Conservation (phyloP, 2,888 invertebrate species). For the Zhengitettix transpicula region DNA sequence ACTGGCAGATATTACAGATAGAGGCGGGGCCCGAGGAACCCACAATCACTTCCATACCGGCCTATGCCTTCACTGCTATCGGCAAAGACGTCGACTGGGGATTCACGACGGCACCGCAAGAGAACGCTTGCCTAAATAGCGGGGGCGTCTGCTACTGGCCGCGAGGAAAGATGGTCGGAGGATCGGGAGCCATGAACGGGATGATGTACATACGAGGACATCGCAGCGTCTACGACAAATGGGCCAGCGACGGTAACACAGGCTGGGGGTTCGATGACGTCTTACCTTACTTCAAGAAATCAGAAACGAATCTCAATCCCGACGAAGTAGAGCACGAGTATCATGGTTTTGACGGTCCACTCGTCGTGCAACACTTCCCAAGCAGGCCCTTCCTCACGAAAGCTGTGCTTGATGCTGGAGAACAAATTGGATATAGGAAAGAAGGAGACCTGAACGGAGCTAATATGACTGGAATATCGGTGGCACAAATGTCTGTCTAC, state of each 20-base stretch:
- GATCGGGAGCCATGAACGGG: conserved; percentile 75
- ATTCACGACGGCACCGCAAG: conserved; percentile 27
- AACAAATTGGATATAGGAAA: conserved; percentile 22
- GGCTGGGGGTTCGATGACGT: conserved; percentile 77
- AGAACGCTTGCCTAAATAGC: conserved; percentile 16
- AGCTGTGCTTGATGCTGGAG: conserved; percentile 24
- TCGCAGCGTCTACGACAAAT: conserved; percentile 71
- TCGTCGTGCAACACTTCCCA: conserved; percentile 25
- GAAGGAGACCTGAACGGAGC: conserved; percentile 23
- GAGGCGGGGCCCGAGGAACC: conserved; percentile 28
- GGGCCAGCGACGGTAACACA: conserved; percentile 72
- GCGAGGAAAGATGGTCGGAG: conserved; percentile 79
- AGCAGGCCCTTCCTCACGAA: conserved; percentile 23
- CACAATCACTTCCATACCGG: conserved; percentile 25
- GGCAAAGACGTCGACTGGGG: conserved; percentile 25
- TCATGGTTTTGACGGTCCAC: conserved; percentile 24
- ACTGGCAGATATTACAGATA: conserved; percentile 18
- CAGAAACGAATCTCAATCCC: conserved; percentile 19
- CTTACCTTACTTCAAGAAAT: conserved; percentile 34
- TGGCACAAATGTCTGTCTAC: conserved; percentile 17
- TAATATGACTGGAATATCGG: conserved; percentile 11
- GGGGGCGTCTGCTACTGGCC: conserved; percentile 73
- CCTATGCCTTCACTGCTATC: conserved; percentile 18
- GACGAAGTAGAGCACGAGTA: conserved; percentile 15
- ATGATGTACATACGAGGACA: conserved; percentile 86